These are phyloP conservation scores for Ambastaia sidthimunki DNA, from an alignment of 2,797 vertebrate genomes.

Conservation along the genomic window DNA sequence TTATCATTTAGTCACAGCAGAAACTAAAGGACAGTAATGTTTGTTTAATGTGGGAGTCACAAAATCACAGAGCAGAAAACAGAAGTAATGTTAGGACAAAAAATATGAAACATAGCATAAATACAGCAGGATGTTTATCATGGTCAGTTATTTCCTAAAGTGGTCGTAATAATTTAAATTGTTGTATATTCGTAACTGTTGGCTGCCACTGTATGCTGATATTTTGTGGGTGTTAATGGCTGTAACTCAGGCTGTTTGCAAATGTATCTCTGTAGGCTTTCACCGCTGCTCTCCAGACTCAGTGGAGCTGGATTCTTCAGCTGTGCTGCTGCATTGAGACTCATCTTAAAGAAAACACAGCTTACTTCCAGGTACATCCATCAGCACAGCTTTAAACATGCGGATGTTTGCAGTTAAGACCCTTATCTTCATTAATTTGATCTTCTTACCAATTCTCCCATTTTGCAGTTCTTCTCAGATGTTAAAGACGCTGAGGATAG, in stretches of 20 bases:
- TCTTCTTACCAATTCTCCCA: background rate
- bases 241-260: slow-evolving; percentile 69
- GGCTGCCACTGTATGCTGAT: no score
- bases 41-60: no score
- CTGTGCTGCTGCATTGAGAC: slow-evolving; percentile 92
- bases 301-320: slow-evolving; percentile 97
- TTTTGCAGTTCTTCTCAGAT: slow-evolving; percentile 84
- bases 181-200: no score
- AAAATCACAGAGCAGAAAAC: no score
- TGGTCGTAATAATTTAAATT: no score
- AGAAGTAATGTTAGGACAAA: no score
- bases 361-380: slow-evolving; percentile 87
- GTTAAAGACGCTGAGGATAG: slow-evolving; percentile 86
- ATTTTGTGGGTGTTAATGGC: no score
- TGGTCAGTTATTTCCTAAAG: no score
- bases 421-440: background rate
- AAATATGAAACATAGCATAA: no score
- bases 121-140: no score
- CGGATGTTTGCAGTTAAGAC: slow-evolving; percentile 47
- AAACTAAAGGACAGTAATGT: no score
- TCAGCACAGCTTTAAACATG: background rate
- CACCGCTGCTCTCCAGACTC: slow-evolving; percentile 90
- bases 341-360: slow-evolving; percentile 90
- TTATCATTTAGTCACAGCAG: no score
- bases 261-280: slow-evolving; percentile 77